Base-by-base conservation (phyloP, 1,140 invertebrate species). In the Rhagoletis zephyria region DNA sequence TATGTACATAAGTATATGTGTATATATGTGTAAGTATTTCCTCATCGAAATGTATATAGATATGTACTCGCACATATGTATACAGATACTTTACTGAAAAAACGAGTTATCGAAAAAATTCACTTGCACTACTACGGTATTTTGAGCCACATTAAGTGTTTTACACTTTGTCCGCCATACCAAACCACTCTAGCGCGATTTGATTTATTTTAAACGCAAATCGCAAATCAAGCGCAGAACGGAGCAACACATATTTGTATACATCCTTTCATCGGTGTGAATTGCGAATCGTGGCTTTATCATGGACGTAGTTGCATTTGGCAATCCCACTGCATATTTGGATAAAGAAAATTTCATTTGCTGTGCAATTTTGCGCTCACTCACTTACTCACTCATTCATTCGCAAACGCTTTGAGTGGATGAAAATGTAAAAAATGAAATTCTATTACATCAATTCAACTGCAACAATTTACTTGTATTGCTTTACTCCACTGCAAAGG, bases 131-230 rank as follows among this genome's bases (percentile, higher is more conserved):
- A 14, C 42, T 5, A 14, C 16, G 67, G 14, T 16, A 1, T 42
- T 74, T 74, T 74, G 14, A 0, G 51, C 51, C 4, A 16, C 4
- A n/a, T 5, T 12, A 40, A 45, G 5, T 14, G 42, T 12, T 74
- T 48, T 45, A 16, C 42, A 16, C 12, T 45, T 74, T 74, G 40
- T 56, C 7, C 40, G 40, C 45, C 45, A 16, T 40, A 4, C 4
- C 42, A 74, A 74, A 74, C 67, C 67, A 74, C 67, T 74, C 40
- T 48, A 74, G 67, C 42, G 67, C 67, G 42, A 45, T 74, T 48
- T 74, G 67, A 74, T 74, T 74, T 74, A 74, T 74, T 74, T 63
- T 74, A 14, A 67, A 48, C 42, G 40, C 40, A 74, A 74, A 74
- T 74, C 42, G 67, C 45, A 74, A 74, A 74, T 74, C 67, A 74